Evolutionary conservation across 2,888 invertebrate genomes (phyloP), one percentile per base, ranked within the genome.

Genomic region (Cryptosula pallasiana): DNA sequence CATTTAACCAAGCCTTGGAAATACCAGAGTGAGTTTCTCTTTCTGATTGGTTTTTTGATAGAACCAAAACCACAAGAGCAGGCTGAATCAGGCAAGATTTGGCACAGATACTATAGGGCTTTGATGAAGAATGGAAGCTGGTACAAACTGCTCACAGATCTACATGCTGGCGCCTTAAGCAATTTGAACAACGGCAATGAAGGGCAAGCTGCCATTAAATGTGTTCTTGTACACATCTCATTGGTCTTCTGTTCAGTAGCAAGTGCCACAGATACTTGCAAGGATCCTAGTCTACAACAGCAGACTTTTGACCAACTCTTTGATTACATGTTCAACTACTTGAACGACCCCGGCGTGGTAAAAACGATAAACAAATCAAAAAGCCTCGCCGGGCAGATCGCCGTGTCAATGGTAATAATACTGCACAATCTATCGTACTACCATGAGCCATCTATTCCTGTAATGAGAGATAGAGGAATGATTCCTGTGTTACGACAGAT

Each of bases 11-110:
- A 32, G 3, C 63, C 63, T 13, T 63, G 63, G 63, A 25, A 5
- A 63, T 63, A 29, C 32, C 63, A 63, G n/a, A 3, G 13, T 32
- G 63, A 63, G 32, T 63, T 63, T n/a, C n/a, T n/a, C n/a, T n/a
- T n/a, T n/a, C n/a, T n/a, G n/a, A n/a, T n/a, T n/a, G n/a, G n/a
- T n/a, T n/a, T n/a, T n/a, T n/a, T n/a, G n/a, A n/a, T n/a, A n/a
- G n/a, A n/a, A n/a, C n/a, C n/a, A n/a, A n/a, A n/a, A n/a, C n/a
- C n/a, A n/a, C n/a, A n/a, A n/a, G n/a, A n/a, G n/a, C n/a, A n/a
- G n/a, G n/a, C n/a, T n/a, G n/a, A n/a, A n/a, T n/a, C n/a, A n/a
- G n/a, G n/a, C n/a, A n/a, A n/a, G n/a, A n/a, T n/a, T n/a, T n/a
- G n/a, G n/a, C n/a, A n/a, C n/a, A n/a, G n/a, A n/a, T n/a, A n/a